phyloP scores from a whole-genome alignment of 2,797 vertebrate genomes.

The Harpagifer antarcticus region DNA sequence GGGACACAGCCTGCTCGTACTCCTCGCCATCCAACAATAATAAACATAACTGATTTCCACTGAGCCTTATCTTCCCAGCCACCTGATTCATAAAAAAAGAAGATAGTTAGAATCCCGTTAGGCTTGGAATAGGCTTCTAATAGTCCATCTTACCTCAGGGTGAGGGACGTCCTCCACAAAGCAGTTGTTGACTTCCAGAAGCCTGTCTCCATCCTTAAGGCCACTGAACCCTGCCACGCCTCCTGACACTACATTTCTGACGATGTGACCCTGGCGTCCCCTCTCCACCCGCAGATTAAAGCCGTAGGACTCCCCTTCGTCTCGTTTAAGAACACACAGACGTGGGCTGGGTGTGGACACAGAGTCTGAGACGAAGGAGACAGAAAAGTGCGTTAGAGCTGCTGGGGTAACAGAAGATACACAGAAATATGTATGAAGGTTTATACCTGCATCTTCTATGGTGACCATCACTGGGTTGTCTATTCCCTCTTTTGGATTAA shows the following conservation, averaged over 20 bases:
- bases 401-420: neutral
- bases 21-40: constrained; percentile 82
- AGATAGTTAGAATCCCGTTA: constrained; percentile 14
- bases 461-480: constrained; percentile 93
- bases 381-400: neutral
- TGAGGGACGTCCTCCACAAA: constrained; percentile 86
- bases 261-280: constrained; percentile 76
- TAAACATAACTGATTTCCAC: constrained; percentile 88
- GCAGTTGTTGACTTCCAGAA: constrained; percentile 91
- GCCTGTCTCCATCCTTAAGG: constrained; percentile 88
- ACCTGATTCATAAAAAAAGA: constrained; percentile 81
- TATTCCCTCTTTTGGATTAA: constrained; percentile 95
- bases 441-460: constrained; percentile 82
- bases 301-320: constrained; percentile 74
- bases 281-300: constrained; percentile 77
- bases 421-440: too few relatives aligned
- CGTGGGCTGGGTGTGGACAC: constrained; percentile 63
- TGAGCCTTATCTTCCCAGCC: constrained; percentile 88
- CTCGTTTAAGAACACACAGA: constrained; percentile 88
- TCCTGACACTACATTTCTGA: constrained; percentile 84
- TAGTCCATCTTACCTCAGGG: constrained; percentile 53
- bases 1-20: constrained; percentile 78
- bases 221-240: constrained; percentile 88
- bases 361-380: constrained; percentile 49
- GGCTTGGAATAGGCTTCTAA: neutral